Percentiles rank a stretch among this genome's conserved stretches.
phyloP scores from a whole-genome alignment of 2,888 invertebrate genomes.

The Plagiodera versicolora region DNA sequence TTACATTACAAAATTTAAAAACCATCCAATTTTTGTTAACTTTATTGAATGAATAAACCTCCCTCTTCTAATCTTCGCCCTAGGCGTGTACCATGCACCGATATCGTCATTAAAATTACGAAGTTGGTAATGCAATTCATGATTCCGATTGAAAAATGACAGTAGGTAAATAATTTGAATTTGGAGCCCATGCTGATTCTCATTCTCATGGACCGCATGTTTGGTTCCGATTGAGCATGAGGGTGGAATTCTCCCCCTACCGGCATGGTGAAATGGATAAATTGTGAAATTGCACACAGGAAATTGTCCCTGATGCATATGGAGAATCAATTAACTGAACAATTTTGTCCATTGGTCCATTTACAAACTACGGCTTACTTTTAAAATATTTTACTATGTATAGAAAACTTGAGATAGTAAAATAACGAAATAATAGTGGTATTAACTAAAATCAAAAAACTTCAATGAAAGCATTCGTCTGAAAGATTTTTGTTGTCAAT shows the following conservation, averaged over 20 bases:
- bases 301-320: not conserved
- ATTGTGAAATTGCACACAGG: not conserved
- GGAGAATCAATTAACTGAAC: not conserved
- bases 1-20: too few species aligned
- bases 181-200: conserved; percentile 3
- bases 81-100: not conserved
- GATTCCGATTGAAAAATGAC: conserved; percentile 12
- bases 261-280: not conserved
- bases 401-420: too few species aligned
- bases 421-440: too few species aligned
- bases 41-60: too few species aligned
- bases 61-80: too few species aligned
- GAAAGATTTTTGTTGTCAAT: too few species aligned
- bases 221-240: not conserved
- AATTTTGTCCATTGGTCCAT: too few species aligned
- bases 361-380: too few species aligned
- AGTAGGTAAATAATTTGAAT: conserved; percentile 11
- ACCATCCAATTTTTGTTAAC: too few species aligned
- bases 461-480: too few species aligned
- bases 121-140: not conserved
- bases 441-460: too few species aligned
- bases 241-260: not conserved
- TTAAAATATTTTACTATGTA: too few species aligned
- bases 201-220: not conserved
- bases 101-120: not conserved